phyloP scores from a whole-genome alignment of 2,113 vertebrate genomes.

The Mesembrinibis cayennensis region DNA sequence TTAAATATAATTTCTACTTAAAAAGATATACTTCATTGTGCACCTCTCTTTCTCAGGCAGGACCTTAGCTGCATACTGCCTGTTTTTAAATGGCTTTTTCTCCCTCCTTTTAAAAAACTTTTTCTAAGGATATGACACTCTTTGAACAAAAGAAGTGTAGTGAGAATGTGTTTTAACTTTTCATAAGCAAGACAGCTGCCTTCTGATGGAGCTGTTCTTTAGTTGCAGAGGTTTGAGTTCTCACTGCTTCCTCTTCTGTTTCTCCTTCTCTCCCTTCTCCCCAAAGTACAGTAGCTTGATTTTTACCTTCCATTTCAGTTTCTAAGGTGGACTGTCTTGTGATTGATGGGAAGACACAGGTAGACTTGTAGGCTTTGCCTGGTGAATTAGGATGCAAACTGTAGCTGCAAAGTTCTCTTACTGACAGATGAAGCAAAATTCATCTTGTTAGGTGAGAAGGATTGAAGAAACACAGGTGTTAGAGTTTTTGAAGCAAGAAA shows the following conservation, averaged over 20 bases:
- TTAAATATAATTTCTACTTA: not conserved
- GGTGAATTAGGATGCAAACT: not conserved
- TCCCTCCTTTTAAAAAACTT: not conserved
- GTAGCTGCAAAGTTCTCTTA: not conserved
- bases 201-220: not conserved
- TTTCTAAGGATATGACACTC: not conserved
- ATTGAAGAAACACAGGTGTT: not conserved
- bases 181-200: not conserved
- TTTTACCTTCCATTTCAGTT: not conserved
- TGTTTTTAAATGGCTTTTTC: not conserved
- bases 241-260: not conserved
- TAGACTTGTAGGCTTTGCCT: not conserved
- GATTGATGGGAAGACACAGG: not conserved
- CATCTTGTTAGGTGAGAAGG: not conserved
- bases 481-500: not conserved
- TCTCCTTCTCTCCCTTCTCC: not conserved
- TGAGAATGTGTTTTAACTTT: not conserved
- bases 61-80: not conserved
- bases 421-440: not conserved
- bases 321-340: not conserved
- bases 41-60: not conserved
- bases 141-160: not conserved
- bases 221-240: not conserved
- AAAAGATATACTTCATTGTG: not conserved
- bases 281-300: not conserved